Evolutionary conservation across 2,888 invertebrate genomes (phyloP).

Genomic region (Mythimna ferrago): DNA sequence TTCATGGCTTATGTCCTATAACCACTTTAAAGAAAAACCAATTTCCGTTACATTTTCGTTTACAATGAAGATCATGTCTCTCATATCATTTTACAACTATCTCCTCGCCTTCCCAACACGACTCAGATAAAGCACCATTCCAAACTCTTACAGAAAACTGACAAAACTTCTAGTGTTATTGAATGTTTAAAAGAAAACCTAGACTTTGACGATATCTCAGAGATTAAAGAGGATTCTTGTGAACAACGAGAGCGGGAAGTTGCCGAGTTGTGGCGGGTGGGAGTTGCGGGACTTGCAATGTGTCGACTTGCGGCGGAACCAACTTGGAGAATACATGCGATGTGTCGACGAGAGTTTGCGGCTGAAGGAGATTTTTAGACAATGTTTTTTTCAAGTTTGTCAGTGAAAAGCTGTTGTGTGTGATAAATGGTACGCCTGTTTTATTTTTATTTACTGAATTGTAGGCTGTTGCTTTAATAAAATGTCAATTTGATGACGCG

Average conservation of each 20-base stretch:
- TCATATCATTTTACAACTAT: not conserved
- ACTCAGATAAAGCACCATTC: slow-evolving; percentile 12
- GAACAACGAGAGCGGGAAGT: slow-evolving; percentile 24
- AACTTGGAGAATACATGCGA: slow-evolving; percentile 13
- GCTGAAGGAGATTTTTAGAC: not conserved
- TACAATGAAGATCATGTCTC: not conserved
- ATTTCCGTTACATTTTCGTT: not conserved
- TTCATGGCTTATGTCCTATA: not conserved
- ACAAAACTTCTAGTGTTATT: slow-evolving; percentile 54
- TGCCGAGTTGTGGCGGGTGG: slow-evolving; percentile 4
- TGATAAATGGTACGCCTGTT: not conserved
- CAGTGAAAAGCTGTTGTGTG: not conserved
- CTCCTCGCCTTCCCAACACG: not conserved
- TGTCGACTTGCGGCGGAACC: slow-evolving; percentile 3
- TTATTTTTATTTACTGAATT: not conserved
- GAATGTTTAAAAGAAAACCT: slow-evolving; percentile 55
- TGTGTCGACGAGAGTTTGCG: slow-evolving; percentile 15
- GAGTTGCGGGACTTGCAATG: slow-evolving; percentile 21
- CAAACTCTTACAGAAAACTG: slow-evolving; percentile 19
- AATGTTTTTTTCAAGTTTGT: not conserved
- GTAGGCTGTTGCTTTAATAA: not conserved
- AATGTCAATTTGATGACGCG: slow-evolving; percentile 18
- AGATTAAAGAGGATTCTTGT: slow-evolving; percentile 46
- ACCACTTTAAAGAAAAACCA: not conserved
- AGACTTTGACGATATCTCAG: slow-evolving; percentile 43